Evolutionary conservation across 1,140 invertebrate species (phyloP).

Genomic region (Caerostris darwini): DNA sequence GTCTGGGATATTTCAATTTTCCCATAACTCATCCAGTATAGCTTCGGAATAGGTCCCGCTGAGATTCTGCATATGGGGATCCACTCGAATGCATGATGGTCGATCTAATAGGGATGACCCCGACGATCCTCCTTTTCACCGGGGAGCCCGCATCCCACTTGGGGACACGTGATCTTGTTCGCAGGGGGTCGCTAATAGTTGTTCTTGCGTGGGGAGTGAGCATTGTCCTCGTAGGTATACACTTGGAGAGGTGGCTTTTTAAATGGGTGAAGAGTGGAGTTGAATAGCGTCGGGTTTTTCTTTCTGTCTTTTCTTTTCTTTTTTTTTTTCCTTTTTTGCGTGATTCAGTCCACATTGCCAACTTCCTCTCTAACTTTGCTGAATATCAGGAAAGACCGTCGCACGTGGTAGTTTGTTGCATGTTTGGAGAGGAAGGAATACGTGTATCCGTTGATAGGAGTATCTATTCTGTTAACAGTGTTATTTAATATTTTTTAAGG

Average conservation of each 20-base stretch:
- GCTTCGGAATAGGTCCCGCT: not conserved
- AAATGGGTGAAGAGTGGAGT: constrained; percentile 16
- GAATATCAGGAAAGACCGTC: too few relatives aligned
- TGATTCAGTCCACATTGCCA: too few relatives aligned
- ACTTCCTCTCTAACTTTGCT: too few relatives aligned
- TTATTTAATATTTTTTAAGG: too few relatives aligned
- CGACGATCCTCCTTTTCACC: not conserved
- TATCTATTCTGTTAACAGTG: too few relatives aligned
- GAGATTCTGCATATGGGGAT: constrained; percentile 32
- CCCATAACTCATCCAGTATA: constrained; percentile 30
- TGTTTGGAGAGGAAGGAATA: too few relatives aligned
- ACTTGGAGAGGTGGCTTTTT: constrained; percentile 56
- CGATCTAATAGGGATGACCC: constrained; percentile 63
- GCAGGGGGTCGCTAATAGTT: constrained; percentile 59
- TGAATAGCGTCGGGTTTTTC: not conserved
- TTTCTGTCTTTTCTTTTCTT: not conserved
- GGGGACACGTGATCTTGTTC: constrained; percentile 50
- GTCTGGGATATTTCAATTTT: constrained; percentile 16
- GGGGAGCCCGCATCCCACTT: constrained; percentile 66
- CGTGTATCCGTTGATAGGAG: too few relatives aligned
- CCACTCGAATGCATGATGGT: constrained; percentile 26
- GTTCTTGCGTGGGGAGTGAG: constrained; percentile 16
- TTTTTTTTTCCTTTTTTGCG: too few relatives aligned
- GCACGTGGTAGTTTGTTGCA: too few relatives aligned
- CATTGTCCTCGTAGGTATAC: constrained; percentile 18